These are phyloP conservation scores for Heterotis niloticus DNA, from an alignment of 2,113 vertebrate genomes.

Conservation along the genomic window DNA sequence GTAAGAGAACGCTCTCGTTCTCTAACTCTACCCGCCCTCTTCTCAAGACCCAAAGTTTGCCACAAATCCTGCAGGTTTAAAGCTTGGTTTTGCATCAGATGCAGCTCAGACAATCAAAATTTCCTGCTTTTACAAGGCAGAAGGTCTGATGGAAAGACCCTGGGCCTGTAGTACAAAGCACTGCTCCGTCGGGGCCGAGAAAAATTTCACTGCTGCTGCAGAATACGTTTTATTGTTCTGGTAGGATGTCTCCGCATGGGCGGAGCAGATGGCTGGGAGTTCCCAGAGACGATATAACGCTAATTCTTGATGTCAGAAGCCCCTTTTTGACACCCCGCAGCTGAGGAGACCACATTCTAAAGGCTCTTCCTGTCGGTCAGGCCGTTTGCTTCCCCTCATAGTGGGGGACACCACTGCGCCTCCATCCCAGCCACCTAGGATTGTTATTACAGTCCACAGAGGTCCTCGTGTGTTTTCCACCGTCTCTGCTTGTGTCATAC, in stretches of 20 bases:
- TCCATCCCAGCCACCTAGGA: not conserved
- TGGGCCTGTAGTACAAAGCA: too few species aligned
- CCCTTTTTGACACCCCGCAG: not conserved
- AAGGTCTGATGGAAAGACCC: not conserved
- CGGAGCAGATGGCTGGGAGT: slow-evolving; percentile 21
- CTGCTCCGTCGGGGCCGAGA: slow-evolving; percentile 8
- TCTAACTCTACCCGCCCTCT: too few species aligned
- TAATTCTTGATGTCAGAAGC: not conserved
- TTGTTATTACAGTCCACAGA: not conserved
- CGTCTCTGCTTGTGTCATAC: not conserved
- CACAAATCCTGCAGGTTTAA: not conserved
- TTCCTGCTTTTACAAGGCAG: not conserved
- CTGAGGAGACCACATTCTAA: not conserved
- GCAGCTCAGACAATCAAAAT: not conserved
- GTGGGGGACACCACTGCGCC: not conserved
- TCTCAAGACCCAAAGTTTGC: not conserved
- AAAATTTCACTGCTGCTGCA: slow-evolving; percentile 8
- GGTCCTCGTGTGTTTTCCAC: not conserved
- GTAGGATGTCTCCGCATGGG: not conserved
- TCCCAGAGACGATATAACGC: not conserved
- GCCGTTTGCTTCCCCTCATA: not conserved
- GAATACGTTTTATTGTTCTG: slow-evolving; percentile 18
- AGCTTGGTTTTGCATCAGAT: not conserved
- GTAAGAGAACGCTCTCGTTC: slow-evolving; percentile 5
- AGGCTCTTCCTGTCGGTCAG: slow-evolving; percentile 8